Evolutionary conservation across 1,140 invertebrate species (phyloP).

Genomic region (Triops longicaudatus): DNA sequence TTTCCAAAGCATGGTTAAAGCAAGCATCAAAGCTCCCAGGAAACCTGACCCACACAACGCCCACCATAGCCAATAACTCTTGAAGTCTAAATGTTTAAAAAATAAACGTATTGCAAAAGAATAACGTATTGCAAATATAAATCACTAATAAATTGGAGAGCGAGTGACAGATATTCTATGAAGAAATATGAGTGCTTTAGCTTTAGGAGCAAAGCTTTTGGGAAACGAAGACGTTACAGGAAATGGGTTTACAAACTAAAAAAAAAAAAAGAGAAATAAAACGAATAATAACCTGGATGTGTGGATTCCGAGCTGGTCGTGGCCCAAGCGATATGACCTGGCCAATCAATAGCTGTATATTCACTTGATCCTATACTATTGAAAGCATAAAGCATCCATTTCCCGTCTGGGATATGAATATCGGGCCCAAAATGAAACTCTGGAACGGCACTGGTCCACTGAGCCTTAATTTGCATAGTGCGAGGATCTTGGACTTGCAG

Average conservation of each 20-base stretch:
- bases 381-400: constrained; percentile 12
- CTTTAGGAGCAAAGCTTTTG: no score
- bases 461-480: background rate
- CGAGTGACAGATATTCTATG: no score
- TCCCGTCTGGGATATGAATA: constrained; percentile 5
- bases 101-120: background rate
- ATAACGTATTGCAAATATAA: background rate
- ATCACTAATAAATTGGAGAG: no score
- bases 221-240: no score
- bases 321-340: constrained; percentile 3
- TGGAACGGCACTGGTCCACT: background rate
- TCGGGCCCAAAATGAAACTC: constrained; percentile 1
- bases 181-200: no score
- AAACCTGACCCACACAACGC: background rate
- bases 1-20: constrained; percentile 8
- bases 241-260: background rate
- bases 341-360: constrained; percentile 7
- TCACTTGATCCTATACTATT: constrained; percentile 12
- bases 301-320: constrained; percentile 13
- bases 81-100: background rate
- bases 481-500: background rate
- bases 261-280: background rate
- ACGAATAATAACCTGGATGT: background rate
- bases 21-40: background rate
- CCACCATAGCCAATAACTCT: background rate